Conservation (phyloP, 2,113 vertebrate genomes). For the Scomber colias region DNA sequence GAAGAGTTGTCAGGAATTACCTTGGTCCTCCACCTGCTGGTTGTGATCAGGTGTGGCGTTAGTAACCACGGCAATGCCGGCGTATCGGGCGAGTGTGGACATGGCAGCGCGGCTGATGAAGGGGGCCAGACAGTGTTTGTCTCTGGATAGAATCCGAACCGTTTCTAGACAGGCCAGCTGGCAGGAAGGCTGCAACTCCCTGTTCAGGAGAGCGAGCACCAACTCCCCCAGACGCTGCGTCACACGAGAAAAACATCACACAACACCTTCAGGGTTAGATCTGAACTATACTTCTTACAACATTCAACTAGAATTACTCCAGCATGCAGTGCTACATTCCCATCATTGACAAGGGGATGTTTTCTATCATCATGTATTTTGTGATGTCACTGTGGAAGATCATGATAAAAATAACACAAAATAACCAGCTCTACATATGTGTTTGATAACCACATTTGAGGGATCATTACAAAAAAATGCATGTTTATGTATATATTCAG, state of each 20-base stretch:
- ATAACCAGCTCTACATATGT: no score
- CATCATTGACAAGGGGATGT: no score
- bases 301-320: no score
- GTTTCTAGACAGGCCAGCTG: slow-evolving; percentile 91
- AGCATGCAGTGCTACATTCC: no score
- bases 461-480: no score
- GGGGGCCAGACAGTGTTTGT: slow-evolving; percentile 87
- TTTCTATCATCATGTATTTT: no score
- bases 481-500: no score
- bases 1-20: slow-evolving; percentile 25
- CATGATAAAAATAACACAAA: no score
- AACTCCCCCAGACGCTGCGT: slow-evolving; percentile 88
- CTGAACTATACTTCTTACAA: no score
- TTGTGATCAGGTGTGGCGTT: slow-evolving; percentile 3
- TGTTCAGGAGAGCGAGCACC: slow-evolving; percentile 87
- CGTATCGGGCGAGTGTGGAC: slow-evolving; percentile 85
- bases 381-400: no score
- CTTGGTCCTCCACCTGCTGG: slow-evolving; percentile 33
- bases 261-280: no score
- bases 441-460: no score
- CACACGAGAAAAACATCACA: background rate
- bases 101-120: slow-evolving; percentile 86
- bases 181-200: slow-evolving; percentile 89
- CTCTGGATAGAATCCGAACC: slow-evolving; percentile 92
- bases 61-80: slow-evolving; percentile 75